phyloP scores from a whole-genome alignment of 1,140 invertebrate genomes.

The Drosophila albomicans region DNA sequence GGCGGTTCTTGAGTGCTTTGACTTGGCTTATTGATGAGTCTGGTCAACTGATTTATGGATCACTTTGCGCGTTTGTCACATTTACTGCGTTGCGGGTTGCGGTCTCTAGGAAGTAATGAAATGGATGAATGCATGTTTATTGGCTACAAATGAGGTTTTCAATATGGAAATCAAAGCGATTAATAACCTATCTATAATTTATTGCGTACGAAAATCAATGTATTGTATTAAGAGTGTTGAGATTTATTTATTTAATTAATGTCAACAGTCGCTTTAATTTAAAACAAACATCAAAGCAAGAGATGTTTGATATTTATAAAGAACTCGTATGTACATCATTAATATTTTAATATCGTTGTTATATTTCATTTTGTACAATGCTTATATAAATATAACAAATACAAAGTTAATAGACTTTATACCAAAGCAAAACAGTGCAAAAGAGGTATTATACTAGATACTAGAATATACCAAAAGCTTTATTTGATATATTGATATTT shows the following conservation, averaged over 20 bases:
- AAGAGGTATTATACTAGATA: too few species aligned
- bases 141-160: conserved; percentile 1
- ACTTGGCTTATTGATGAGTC: conserved; percentile 18
- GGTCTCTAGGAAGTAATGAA: not conserved
- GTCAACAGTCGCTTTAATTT: not conserved
- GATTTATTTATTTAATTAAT: not conserved
- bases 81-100: not conserved
- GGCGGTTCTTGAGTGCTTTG: not conserved
- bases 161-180: conserved; percentile 1
- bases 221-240: not conserved
- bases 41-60: conserved; percentile 28
- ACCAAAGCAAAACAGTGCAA: too few species aligned
- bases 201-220: conserved; percentile 1
- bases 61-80: conserved; percentile 19
- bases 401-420: too few species aligned
- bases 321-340: too few species aligned
- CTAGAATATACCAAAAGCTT: too few species aligned
- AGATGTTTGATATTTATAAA: too few species aligned
- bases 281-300: not conserved
- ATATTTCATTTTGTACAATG: too few species aligned
- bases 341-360: too few species aligned
- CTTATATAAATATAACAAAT: too few species aligned
- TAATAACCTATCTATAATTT: not conserved
- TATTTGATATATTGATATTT: too few species aligned
- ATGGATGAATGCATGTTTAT: not conserved